Evolutionary conservation across 2,888 invertebrate species (phyloP).

Genomic region (Drosophila atroscutellata): DNA sequence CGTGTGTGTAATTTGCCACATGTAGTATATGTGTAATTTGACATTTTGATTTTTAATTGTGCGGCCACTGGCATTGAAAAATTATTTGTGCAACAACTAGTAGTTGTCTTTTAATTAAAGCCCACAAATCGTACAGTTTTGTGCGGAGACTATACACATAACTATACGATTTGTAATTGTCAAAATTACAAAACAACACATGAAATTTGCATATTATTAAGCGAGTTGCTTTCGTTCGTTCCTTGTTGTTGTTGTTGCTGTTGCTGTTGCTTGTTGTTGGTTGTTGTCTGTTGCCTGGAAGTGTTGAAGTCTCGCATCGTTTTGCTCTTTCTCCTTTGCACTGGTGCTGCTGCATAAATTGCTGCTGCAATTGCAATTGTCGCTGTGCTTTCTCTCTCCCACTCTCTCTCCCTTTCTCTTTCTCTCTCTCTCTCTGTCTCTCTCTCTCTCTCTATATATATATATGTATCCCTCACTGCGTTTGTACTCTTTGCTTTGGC

Average conservation of each 20-base stretch:
- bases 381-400: slow-evolving; percentile 23
- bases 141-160: background rate
- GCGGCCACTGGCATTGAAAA: slow-evolving; percentile 69
- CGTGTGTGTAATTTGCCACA: slow-evolving; percentile 73
- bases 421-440: background rate
- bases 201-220: slow-evolving; percentile 77
- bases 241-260: slow-evolving; percentile 11
- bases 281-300: slow-evolving; percentile 30
- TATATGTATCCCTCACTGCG: slow-evolving; percentile 1
- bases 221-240: slow-evolving; percentile 14
- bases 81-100: slow-evolving; percentile 55
- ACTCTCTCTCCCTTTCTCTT: too few relatives aligned
- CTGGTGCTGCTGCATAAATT: slow-evolving; percentile 57
- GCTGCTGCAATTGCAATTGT: slow-evolving; percentile 76
- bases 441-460: background rate
- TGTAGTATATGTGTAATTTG: slow-evolving; percentile 76
- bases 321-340: slow-evolving; percentile 21
- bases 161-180: slow-evolving; percentile 58
- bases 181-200: slow-evolving; percentile 68
- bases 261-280: background rate
- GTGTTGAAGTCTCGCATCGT: slow-evolving; percentile 35
- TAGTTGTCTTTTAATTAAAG: slow-evolving; percentile 67
- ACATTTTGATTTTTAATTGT: slow-evolving; percentile 79
- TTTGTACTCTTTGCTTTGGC: slow-evolving; percentile 39
- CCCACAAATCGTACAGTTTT: slow-evolving; percentile 6